phyloP scores from a whole-genome alignment of 2,113 vertebrate genomes.

The Abramis brama region DNA sequence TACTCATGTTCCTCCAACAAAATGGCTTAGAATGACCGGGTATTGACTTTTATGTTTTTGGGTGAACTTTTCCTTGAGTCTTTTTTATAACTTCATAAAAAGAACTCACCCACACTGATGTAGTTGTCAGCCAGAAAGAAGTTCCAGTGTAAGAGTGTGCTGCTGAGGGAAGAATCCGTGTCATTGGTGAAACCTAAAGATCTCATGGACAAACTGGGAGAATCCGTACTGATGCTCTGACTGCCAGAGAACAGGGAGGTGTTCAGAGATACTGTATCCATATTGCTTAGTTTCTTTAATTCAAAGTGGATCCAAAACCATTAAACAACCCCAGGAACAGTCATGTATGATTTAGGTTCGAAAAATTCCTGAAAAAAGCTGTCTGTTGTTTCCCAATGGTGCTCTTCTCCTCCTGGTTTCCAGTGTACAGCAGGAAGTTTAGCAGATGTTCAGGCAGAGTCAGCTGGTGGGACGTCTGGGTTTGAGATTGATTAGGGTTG shows the following conservation, averaged over 20 bases:
- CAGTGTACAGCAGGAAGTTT: neutral
- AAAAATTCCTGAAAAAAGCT: neutral
- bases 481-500: neutral
- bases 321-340: constrained; percentile 8
- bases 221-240: constrained; percentile 55
- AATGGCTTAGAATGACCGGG: neutral
- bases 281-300: constrained; percentile 18
- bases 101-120: constrained; percentile 71
- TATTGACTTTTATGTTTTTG: neutral
- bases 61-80: neutral
- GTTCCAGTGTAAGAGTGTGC: constrained; percentile 61
- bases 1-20: neutral
- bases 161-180: constrained; percentile 63
- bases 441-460: neutral
- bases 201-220: constrained; percentile 67
- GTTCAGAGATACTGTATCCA: constrained; percentile 51
- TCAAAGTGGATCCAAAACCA: neutral
- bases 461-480: neutral
- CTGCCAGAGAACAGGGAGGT: constrained; percentile 45
- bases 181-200: constrained; percentile 65
- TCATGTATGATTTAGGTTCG: neutral
- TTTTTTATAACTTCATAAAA: neutral
- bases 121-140: constrained; percentile 74
- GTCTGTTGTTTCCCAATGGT: neutral
- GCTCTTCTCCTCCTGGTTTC: neutral